Base-by-base conservation (phyloP, 2,888 invertebrate genomes). In the Eubasilissa splendida region DNA sequence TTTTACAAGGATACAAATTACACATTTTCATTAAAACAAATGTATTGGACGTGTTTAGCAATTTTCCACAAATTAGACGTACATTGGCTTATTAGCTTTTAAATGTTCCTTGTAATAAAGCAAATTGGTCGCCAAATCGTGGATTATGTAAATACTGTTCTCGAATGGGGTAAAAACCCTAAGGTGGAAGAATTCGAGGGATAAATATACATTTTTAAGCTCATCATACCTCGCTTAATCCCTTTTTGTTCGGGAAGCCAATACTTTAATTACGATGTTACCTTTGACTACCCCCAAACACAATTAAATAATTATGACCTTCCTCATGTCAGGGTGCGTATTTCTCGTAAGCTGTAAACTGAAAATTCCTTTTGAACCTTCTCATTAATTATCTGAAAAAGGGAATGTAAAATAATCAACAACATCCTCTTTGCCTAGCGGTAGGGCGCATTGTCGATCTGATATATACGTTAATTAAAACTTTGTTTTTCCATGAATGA, bases 281-380 rank as follows among this genome's bases (percentile, higher is more conserved):
- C 77, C 66, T 65, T 77, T 77, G 68, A 77, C 56, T 77, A 70
- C 66, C 52, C 10, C 22, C 63, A 59, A 76, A 76, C 66, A 66
- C 76, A 53, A 63, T 63, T 66, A 22, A 65, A 52, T 76, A 65
- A 76, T 71, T 54, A 71, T 31, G 10, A 31, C 59, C 14, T 22
- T 1, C 42, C 42, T 42, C 12, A 22, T 74, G 42, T 33, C n/a
- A 12, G n/a, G 53, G 54, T 52, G 53, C 31, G 31, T 12, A 11
- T 11, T 68, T 42, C 68, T 12, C 12, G 52, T 33, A 42, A 12
- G 63, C 22, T 10, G 12, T 53, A 42, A 74, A 56, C 59, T 60
- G 12, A 31, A 71, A 71, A 63, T 22, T 70, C 71, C 50, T 9
- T 78, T 78, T 71, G 71, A 78, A 22, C 78, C 78, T 78, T 58